These are phyloP conservation scores for Nannoperca obscura DNA, from an alignment of 2,797 vertebrate species.

Conservation along the genomic window DNA sequence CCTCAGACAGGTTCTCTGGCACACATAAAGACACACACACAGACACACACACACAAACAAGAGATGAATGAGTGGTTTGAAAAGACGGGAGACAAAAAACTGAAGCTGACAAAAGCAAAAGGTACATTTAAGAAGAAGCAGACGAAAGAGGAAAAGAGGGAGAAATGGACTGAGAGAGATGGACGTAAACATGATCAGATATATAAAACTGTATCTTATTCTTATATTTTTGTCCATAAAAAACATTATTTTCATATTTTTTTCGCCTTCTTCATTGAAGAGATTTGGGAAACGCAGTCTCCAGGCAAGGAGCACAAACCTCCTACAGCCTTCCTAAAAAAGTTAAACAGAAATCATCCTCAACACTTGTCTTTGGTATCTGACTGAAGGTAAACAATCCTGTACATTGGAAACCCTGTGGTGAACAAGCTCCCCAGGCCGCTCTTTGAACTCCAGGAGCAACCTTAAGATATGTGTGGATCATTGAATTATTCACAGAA, in stretches of 20 bases:
- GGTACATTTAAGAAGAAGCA: neutral
- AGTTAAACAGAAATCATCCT: neutral
- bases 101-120: neutral
- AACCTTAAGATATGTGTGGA: neutral
- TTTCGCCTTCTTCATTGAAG: neutral
- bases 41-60: constrained; percentile 25
- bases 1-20: constrained; percentile 67
- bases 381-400: neutral
- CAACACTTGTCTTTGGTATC: neutral
- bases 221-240: neutral
- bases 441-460: neutral
- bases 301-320: neutral
- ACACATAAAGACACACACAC: constrained; percentile 7
- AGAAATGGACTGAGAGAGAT: neutral
- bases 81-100: neutral
- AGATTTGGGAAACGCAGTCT: neutral
- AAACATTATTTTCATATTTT: neutral
- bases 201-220: neutral
- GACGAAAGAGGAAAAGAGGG: neutral
- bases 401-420: neutral
- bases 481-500: neutral
- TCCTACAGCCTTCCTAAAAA: no score
- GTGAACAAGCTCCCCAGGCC: neutral
- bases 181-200: neutral
- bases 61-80: constrained; percentile 35